Evolutionary conservation across 2,113 vertebrate species (phyloP).

Genomic region (Callipepla californica): DNA sequence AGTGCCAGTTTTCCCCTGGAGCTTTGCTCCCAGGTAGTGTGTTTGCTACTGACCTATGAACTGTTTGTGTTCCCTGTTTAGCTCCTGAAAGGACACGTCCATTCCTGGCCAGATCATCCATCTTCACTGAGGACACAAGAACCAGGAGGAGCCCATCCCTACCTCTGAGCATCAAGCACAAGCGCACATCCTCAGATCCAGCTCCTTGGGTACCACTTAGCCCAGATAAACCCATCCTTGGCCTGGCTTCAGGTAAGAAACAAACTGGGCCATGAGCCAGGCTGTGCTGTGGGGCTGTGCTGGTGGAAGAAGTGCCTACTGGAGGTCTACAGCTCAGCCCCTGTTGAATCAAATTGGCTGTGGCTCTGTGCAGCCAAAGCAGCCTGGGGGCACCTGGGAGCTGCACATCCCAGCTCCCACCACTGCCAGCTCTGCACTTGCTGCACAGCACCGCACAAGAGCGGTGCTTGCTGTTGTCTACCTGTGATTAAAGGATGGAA

Average conservation of each 20-base stretch:
- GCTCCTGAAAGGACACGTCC: conserved; percentile 63
- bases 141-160: conserved; percentile 23
- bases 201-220: conserved; percentile 59
- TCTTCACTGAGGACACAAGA: conserved; percentile 30
- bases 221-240: conserved; percentile 61
- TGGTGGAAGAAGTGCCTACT: neutral
- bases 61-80: neutral
- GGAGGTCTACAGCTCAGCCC: neutral
- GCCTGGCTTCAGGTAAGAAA: conserved; percentile 33
- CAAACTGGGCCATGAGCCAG: neutral
- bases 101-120: conserved; percentile 17
- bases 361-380: neutral
- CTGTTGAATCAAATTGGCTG: neutral
- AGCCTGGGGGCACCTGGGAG: neutral
- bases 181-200: conserved; percentile 73
- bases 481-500: neutral
- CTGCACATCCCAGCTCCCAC: neutral
- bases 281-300: neutral
- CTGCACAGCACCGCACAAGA: neutral
- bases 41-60: neutral
- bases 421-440: neutral
- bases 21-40: neutral
- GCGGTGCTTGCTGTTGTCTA: neutral
- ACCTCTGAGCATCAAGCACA: conserved; percentile 70
- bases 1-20: neutral